A percentile compares a stretch with the other conserved stretches of the same genome.
These are phyloP conservation scores for Ophiodon elongatus DNA, from an alignment of 2,113 vertebrate genomes.

Conservation along the genomic window DNA sequence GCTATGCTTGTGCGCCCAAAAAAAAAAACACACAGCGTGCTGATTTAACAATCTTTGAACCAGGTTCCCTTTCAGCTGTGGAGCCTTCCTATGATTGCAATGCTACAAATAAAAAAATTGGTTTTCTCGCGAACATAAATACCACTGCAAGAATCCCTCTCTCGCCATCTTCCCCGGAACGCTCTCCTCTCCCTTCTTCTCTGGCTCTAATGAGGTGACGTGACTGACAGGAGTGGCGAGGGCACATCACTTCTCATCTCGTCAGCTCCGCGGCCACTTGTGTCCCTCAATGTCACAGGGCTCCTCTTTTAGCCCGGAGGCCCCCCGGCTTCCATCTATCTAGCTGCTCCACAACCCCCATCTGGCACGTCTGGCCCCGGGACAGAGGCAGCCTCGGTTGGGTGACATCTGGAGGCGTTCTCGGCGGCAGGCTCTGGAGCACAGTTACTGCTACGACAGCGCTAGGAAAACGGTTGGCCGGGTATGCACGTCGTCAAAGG, in stretches of 20 bases:
- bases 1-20: conserved; percentile 42
- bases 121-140: conserved; percentile 51
- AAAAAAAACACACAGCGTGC: conserved; percentile 20
- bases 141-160: conserved; percentile 7
- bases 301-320: conserved; percentile 74
- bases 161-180: conserved; percentile 28
- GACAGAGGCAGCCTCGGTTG: conserved; percentile 49
- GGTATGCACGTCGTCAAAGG: conserved; percentile 63
- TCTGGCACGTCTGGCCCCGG: conserved; percentile 67
- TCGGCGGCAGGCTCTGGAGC: conserved; percentile 34
- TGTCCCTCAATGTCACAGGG: conserved; percentile 82
- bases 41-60: conserved; percentile 67
- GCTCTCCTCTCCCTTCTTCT: conserved; percentile 32
- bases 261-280: conserved; percentile 79
- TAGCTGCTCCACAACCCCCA: conserved; percentile 65
- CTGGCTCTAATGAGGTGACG: conserved; percentile 79
- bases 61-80: conserved; percentile 56
- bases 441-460: conserved; percentile 10
- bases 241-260: conserved; percentile 83
- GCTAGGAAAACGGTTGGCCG: not conserved
- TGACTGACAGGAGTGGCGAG: conserved; percentile 79
- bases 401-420: conserved; percentile 63
- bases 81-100: conserved; percentile 52
- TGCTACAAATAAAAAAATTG: not conserved
- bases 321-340: conserved; percentile 68